These are phyloP conservation scores for Taeniopygia guttata DNA, from an alignment of 2,797 vertebrate species.

Conservation along the genomic window DNA sequence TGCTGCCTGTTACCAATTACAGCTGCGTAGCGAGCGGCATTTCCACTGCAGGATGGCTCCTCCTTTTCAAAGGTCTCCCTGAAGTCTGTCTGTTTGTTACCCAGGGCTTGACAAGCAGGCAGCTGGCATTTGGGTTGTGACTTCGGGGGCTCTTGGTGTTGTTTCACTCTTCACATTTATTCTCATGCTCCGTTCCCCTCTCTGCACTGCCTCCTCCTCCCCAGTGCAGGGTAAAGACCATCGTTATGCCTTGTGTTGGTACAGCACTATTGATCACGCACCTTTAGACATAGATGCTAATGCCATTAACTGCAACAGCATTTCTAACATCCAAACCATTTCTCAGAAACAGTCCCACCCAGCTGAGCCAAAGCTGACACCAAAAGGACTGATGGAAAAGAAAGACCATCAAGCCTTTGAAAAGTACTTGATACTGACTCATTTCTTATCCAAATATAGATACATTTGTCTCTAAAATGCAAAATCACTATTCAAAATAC, in stretches of 20 bases:
- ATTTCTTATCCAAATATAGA: slow-evolving; percentile 5
- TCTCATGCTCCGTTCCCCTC: rapidly evolving
- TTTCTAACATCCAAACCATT: not conserved
- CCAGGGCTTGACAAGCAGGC: not conserved
- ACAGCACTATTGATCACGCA: not conserved
- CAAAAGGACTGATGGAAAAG: not conserved
- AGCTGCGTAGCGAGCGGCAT: not conserved
- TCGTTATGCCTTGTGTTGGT: not conserved
- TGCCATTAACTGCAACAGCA: not conserved
- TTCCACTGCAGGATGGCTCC: not conserved
- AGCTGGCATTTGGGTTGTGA: not conserved
- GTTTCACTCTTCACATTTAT: not conserved
- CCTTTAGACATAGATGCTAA: not conserved
- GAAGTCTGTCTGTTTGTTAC: not conserved
- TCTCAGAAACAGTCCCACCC: not conserved
- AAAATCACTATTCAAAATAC: not conserved
- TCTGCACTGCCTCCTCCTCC: not conserved
- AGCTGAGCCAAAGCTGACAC: not conserved
- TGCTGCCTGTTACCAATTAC: not conserved
- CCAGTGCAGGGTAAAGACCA: not conserved
- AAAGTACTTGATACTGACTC: not conserved
- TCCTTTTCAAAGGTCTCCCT: not conserved
- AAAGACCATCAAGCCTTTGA: not conserved
- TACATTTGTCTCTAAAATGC: not conserved
- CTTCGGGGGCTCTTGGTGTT: not conserved